Evolutionary conservation across 1,140 invertebrate species (phyloP).

Genomic region (Acyrthosiphon pisum): DNA sequence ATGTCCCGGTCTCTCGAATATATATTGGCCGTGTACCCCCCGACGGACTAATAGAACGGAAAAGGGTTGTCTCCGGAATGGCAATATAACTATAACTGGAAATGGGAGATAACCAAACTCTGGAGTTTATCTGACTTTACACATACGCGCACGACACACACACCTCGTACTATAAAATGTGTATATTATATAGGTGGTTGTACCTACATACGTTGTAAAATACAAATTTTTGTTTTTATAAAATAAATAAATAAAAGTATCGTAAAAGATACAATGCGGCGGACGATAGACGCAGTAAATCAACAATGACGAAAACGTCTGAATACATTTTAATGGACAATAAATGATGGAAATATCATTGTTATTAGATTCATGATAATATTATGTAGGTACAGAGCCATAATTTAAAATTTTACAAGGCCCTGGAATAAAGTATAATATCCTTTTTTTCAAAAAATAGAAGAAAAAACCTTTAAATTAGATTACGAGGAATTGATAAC

Average conservation of each 20-base stretch:
- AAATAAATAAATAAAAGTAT: background rate
- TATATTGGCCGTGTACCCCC: constrained; percentile 10
- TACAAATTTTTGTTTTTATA: background rate
- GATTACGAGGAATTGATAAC: background rate
- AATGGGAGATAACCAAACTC: background rate
- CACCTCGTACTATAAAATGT: background rate
- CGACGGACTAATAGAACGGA: background rate
- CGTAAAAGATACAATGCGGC: background rate
- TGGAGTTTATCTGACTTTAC: background rate
- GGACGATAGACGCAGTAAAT: background rate
- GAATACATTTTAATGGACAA: constrained; percentile 5
- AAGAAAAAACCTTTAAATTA: background rate
- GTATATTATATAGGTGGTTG: background rate
- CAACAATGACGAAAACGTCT: background rate
- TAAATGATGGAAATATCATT: background rate
- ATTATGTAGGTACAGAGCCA: background rate
- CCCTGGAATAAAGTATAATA: no score
- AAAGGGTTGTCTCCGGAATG: constrained; percentile 23
- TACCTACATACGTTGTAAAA: background rate
- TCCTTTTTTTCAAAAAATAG: background rate
- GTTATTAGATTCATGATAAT: background rate
- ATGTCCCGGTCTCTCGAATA: constrained; percentile 31
- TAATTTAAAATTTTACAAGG: background rate
- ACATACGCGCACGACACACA: no score
- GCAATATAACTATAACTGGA: background rate